A percentile compares a stretch with the other conserved stretches of the same genome.
phyloP scores from a whole-genome alignment of 1,140 invertebrate species.

The Heliconius nattereri region DNA sequence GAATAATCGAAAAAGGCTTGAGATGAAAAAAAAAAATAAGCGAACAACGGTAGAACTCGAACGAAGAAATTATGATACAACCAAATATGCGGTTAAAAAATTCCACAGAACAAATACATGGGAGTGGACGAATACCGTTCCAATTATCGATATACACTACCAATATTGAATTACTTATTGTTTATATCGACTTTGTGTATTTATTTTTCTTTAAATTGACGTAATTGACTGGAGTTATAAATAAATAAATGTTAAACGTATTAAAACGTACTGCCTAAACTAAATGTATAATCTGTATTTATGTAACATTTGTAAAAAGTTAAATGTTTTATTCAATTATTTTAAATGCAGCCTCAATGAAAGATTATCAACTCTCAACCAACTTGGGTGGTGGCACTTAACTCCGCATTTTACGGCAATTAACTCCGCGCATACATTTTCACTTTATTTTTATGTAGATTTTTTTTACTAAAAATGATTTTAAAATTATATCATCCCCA shows the following conservation, averaged over 20 bases:
- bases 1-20: constrained; percentile 62
- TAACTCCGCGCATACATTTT: no score
- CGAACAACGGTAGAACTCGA: constrained; percentile 34
- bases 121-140: constrained; percentile 47
- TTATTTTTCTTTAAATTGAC: neutral
- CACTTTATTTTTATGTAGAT: no score
- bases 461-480: no score
- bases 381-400: no score
- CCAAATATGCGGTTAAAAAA: constrained; percentile 70
- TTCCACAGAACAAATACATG: constrained; percentile 18
- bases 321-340: no score
- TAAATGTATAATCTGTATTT: no score
- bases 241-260: neutral
- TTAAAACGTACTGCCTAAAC: no score
- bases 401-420: no score
- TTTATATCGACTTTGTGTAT: neutral
- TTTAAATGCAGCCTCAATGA: no score
- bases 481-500: no score
- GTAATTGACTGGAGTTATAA: constrained; percentile 3
- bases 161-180: constrained; percentile 1
- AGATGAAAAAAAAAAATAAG: constrained; percentile 46
- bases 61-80: constrained; percentile 77
- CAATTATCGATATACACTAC: constrained; percentile 60
- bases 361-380: no score
- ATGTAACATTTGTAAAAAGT: no score